A percentile compares a stretch with the other conserved stretches of the same genome.
phyloP scores from a whole-genome alignment of 2,888 invertebrate genomes.

The Hydropsyche betteni region DNA sequence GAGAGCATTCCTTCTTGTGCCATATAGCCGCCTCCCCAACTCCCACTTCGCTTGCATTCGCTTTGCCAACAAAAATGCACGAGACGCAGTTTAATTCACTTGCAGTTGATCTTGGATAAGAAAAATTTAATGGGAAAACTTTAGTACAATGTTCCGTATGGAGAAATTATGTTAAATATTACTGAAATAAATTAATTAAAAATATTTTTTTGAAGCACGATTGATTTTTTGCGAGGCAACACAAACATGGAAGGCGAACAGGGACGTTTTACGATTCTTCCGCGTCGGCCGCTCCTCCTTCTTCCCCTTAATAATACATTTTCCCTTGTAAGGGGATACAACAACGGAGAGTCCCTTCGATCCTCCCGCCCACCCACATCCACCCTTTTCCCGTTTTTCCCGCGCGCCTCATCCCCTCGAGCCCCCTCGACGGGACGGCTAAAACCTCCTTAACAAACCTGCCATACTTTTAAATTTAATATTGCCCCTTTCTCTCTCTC shows the following conservation, averaged over 20 bases:
- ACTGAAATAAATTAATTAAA: too few relatives aligned
- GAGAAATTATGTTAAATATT: too few relatives aligned
- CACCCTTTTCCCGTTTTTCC: background rate
- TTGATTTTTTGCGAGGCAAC: background rate
- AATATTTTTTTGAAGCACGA: too few relatives aligned
- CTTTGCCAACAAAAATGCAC: constrained; percentile 20
- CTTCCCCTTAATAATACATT: constrained; percentile 43
- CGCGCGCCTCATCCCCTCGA: too few relatives aligned
- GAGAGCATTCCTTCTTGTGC: background rate
- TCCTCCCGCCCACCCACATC: background rate
- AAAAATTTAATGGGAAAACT: too few relatives aligned
- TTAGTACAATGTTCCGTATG: too few relatives aligned
- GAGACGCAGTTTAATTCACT: background rate
- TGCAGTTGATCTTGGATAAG: too few relatives aligned
- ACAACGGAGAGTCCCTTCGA: constrained; percentile 18
- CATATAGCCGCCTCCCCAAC: background rate
- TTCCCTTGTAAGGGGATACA: constrained; percentile 40
- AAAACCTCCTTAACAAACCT: constrained; percentile 38
- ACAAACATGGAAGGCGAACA: constrained; percentile 23
- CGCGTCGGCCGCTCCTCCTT: constrained; percentile 34
- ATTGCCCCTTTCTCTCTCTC: constrained; percentile 41
- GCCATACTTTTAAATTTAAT: constrained; percentile 49
- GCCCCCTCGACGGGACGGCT: constrained; percentile 31
- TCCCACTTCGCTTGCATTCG: background rate
- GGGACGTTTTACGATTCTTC: constrained; percentile 39